Base-by-base conservation (phyloP, 1,140 invertebrate species). In the Ylistrum balloti region DNA sequence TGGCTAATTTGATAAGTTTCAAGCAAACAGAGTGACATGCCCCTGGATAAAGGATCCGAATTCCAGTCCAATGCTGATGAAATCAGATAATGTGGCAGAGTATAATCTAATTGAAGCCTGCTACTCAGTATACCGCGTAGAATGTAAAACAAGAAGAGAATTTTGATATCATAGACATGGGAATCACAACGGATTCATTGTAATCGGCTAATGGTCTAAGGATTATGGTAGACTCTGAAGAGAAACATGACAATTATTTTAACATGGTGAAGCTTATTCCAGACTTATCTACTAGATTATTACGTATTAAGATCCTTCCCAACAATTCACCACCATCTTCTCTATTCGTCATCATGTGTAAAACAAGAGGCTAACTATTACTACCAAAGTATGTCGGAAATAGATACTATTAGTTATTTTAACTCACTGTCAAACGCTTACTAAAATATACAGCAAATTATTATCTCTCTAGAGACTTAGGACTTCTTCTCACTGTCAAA, bases 61-160 rank as follows among this genome's bases (percentile, higher is more conserved):
- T 74, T 74, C 56, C 56, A 74, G 56, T 74, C 56, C n/a, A 74
- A 74, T 74, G n/a, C 56, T 74, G 56, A 9, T 74, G 56, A 74
- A 74, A 74, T 74, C 56, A 28, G 56, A 74, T 74, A 74, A 74
- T 74, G 28, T 11, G n/a, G 56, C 56, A 7, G 56, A 74, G 56
- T 74, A 74, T 74, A 74, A 74, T 28, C 56, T 74, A 74, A 74
- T 74, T 74, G 56, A 28, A 74, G 56, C 45, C 45, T 56, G 45
- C 45, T 11, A 74, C 22, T 74, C 56, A 74, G 22, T n/a, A 28
- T 74, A 74, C 56, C 0, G 56, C 17, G 56, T 45, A 45, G 41
- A 17, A 45, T n/a, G 56, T 74, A 74, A 28, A 28, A 74, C n/a
- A 28, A 28, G 22, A 28, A n/a, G 56, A 74, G 56, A 74, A 74